Evolutionary conservation across 1,140 invertebrate genomes (phyloP), one percentile per base, ranked within the genome.

Genomic region (Lysiphlebus fabarum): DNA sequence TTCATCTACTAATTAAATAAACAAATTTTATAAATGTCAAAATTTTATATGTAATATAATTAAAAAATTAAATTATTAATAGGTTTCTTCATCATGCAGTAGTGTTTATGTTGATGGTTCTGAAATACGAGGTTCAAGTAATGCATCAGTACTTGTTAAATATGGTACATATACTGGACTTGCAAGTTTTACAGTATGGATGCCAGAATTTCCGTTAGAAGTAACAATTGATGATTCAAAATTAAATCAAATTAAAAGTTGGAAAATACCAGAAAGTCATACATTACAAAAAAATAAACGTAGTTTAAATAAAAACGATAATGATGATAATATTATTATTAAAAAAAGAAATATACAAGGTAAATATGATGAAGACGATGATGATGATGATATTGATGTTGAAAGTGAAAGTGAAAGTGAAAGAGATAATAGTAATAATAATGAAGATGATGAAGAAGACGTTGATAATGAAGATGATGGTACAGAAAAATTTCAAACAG

Each of bases 71-170:
- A 37, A 26, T 10, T 56, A n/a, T n/a, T 65, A 67, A 6, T 70
- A 96, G 94, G 94, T 98, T 3, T 95, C 95, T 7, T 92, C 93
- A 1, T 95, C 94, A 6, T 98, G 96, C 79, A 96, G 93, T 63
- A 94, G 92, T 5, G 93, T 98, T 4, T 98, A 97, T 78, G 88
- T 98, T 7, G 95, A 98, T 77, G 96, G 96, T 0, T 95, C 93
- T 11, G 96, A 99, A 81, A 92, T 94, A 41, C 84, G 93, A 0
- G 95, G 95, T 6, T 95, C 93, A 0, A 91, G 92, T 10, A 98
- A 98, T 75, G 95, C 95, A 1, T 93, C 92, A 1, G 88, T 98
- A 11, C 85, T 95, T 8, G 93, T 96, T 7, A 95, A 95, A 76
- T 98, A 96, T 72, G 94, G 93, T 7, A 91, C 91, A 0, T 93